phyloP scores from a whole-genome alignment of 2,888 invertebrate species.

The Dicycla oo region DNA sequence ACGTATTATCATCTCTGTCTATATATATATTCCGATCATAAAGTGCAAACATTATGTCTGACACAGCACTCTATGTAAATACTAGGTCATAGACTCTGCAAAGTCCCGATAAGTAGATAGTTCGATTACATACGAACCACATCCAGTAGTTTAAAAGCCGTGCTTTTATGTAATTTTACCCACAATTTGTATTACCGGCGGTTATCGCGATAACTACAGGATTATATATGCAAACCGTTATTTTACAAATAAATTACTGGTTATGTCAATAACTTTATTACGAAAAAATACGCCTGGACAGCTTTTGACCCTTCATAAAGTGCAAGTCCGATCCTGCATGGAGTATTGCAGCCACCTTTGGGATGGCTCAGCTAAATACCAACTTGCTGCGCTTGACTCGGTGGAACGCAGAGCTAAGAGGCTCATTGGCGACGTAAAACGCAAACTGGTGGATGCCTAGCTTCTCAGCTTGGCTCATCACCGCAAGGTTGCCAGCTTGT shows the following conservation, averaged over 20 bases:
- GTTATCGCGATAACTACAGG: slow-evolving; percentile 16
- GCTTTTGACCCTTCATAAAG: too few relatives aligned
- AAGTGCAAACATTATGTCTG: slow-evolving; percentile 64
- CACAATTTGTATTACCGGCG: slow-evolving; percentile 50
- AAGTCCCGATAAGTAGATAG: slow-evolving; percentile 26
- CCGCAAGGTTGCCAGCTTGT: too few relatives aligned
- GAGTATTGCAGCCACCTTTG: too few relatives aligned
- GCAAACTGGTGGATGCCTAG: too few relatives aligned
- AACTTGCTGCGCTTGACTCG: too few relatives aligned
- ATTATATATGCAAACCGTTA: slow-evolving; percentile 41
- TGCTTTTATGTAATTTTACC: slow-evolving; percentile 54
- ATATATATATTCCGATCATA: slow-evolving; percentile 55
- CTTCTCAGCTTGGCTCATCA: too few relatives aligned
- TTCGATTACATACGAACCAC: slow-evolving; percentile 32
- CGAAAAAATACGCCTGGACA: slow-evolving; percentile 7
- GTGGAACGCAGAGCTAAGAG: too few relatives aligned
- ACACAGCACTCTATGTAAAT: slow-evolving; percentile 42
- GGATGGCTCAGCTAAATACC: too few relatives aligned
- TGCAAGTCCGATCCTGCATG: too few relatives aligned
- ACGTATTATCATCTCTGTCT: slow-evolving; percentile 43
- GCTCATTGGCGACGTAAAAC: too few relatives aligned
- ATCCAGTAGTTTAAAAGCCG: slow-evolving; percentile 53
- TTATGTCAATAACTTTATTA: slow-evolving; percentile 20
- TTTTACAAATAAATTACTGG: slow-evolving; percentile 46
- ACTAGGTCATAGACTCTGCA: slow-evolving; percentile 31